Percentiles rank a stretch among this genome's conserved stretches.
Evolutionary conservation across 2,797 vertebrate species (phyloP).

Genomic region (Chelidonichthys spinosus): DNA sequence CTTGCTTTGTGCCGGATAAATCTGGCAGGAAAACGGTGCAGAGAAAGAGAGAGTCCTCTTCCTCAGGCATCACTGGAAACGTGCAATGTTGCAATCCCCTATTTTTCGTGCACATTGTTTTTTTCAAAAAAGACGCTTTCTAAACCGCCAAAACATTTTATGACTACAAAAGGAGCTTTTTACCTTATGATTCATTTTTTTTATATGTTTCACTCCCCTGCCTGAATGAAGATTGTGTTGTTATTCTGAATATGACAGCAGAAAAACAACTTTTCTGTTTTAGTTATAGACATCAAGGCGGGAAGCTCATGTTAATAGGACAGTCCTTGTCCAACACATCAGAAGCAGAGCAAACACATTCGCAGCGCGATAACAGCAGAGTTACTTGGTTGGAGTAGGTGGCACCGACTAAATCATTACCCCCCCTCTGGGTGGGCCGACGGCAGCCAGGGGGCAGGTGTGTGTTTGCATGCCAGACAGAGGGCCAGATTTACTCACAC

Average conservation of each 20-base stretch:
- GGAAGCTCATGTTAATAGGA: conserved; percentile 42
- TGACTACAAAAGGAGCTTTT: conserved; percentile 27
- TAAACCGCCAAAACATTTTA: conserved; percentile 29
- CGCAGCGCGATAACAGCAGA: conserved; percentile 34
- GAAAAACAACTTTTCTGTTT: conserved; percentile 48
- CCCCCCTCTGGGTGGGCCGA: conserved; percentile 22
- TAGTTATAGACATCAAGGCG: conserved; percentile 38
- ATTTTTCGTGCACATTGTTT: conserved; percentile 5
- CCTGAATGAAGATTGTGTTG: conserved; percentile 32
- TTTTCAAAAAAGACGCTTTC: conserved; percentile 20
- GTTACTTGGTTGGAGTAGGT: conserved; percentile 29
- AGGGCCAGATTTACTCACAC: no score
- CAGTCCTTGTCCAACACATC: conserved; percentile 46
- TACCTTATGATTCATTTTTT: conserved; percentile 11
- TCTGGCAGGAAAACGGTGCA: neutral
- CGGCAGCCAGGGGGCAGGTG: conserved; percentile 13
- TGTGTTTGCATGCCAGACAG: neutral
- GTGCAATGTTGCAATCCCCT: conserved; percentile 22
- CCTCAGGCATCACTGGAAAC: conserved; percentile 25
- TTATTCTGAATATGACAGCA: conserved; percentile 41
- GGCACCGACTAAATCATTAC: conserved; percentile 36
- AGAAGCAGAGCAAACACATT: conserved; percentile 36
- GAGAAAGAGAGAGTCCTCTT: conserved; percentile 14
- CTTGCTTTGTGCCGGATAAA: conserved; percentile 17
- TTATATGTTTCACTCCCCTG: conserved; percentile 14